Percentiles rank a stretch among this genome's conserved stretches.
These are phyloP conservation scores for Cyanoliseus patagonus DNA, from an alignment of 2,113 vertebrate genomes.

Conservation along the genomic window DNA sequence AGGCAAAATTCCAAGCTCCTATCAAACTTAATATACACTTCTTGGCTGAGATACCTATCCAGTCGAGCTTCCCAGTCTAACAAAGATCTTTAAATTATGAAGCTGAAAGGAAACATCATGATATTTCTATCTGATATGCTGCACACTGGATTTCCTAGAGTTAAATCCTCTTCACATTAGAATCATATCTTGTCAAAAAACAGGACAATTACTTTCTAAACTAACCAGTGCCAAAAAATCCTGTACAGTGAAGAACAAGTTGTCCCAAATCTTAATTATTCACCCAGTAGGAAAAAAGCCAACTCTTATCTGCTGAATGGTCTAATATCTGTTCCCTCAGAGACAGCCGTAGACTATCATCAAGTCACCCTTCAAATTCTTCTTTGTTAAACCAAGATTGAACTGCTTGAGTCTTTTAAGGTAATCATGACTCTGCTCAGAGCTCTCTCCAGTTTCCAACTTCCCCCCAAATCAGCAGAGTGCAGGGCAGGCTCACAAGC, in stretches of 20 bases:
- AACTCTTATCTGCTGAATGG: background rate
- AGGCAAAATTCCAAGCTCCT: background rate
- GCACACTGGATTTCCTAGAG: background rate
- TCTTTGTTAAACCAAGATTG: background rate
- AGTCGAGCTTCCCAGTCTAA: background rate
- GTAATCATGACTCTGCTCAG: background rate
- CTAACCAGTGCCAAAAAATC: background rate
- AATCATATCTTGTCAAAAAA: background rate
- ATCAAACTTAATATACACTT: background rate
- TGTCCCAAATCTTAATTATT: background rate
- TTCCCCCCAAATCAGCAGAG: background rate
- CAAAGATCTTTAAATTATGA: background rate
- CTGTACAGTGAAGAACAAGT: background rate
- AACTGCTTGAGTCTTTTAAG: background rate
- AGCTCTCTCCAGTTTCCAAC: background rate
- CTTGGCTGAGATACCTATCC: background rate
- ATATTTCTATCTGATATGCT: background rate
- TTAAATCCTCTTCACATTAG: background rate
- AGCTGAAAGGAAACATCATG: background rate
- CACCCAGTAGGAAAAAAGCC: background rate
- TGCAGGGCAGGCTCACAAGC: fast-evolving
- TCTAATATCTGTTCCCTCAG: background rate
- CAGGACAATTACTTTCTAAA: background rate
- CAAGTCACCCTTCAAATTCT: background rate
- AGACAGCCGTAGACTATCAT: background rate